These are phyloP conservation scores for Electrona antarctica DNA, from an alignment of 2,113 vertebrate genomes.

Conservation along the genomic window DNA sequence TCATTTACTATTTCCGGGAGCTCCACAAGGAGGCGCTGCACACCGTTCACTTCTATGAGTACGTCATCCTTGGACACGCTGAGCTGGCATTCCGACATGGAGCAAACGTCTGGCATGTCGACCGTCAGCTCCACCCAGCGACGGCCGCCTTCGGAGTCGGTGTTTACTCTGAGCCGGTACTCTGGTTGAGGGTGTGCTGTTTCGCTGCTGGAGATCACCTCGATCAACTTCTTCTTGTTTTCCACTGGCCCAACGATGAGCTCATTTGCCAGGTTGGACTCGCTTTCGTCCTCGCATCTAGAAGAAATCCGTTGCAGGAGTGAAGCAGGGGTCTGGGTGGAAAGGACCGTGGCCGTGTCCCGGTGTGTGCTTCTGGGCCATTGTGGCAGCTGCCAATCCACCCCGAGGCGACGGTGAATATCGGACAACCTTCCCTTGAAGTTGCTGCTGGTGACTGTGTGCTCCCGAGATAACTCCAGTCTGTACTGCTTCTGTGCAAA, in stretches of 20 bases:
- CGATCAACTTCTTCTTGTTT: constrained; percentile 69
- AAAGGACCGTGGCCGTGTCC: constrained; percentile 60
- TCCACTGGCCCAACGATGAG: constrained; percentile 47
- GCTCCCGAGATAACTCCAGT: constrained; percentile 74
- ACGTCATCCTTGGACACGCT: constrained; percentile 87
- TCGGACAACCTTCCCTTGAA: constrained; percentile 76
- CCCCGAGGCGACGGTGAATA: constrained; percentile 76
- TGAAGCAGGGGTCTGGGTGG: constrained; percentile 49
- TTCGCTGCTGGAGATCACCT: constrained; percentile 82
- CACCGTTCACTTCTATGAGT: constrained; percentile 81
- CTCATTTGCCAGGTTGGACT: constrained; percentile 49
- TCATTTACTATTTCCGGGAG: constrained; percentile 81
- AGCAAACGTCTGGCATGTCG: constrained; percentile 80
- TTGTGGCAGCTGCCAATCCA: constrained; percentile 30
- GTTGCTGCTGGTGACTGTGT: constrained; percentile 64
- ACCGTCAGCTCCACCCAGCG: constrained; percentile 77
- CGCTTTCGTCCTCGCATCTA: constrained; percentile 44
- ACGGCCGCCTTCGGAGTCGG: constrained; percentile 63
- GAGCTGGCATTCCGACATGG: constrained; percentile 85
- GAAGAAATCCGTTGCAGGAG: constrained; percentile 79
- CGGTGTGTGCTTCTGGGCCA: constrained; percentile 19
- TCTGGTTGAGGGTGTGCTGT: constrained; percentile 33
- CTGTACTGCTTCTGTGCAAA: constrained; percentile 77
- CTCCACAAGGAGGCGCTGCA: constrained; percentile 82
- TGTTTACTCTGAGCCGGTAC: constrained; percentile 74